Evolutionary conservation across 2,888 invertebrate species (phyloP).

Genomic region (Holacanthella duospinosa): DNA sequence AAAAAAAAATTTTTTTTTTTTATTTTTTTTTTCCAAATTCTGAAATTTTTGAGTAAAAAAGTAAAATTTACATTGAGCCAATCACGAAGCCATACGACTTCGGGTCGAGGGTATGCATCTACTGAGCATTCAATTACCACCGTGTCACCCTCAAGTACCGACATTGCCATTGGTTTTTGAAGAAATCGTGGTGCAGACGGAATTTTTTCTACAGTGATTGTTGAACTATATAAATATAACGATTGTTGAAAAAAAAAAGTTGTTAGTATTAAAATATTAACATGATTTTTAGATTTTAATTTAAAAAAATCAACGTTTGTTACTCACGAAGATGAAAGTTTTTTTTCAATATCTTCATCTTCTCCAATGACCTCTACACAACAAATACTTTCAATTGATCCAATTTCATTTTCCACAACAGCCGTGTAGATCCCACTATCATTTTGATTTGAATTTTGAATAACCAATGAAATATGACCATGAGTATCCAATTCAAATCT

Average conservation of each 20-base stretch:
- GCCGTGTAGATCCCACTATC: conserved; percentile 73
- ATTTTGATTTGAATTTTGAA: neutral
- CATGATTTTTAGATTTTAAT: no score
- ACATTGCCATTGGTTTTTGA: conserved; percentile 67
- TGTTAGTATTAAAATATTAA: neutral
- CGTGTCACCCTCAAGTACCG: conserved; percentile 73
- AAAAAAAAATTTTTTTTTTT: conserved; percentile 7
- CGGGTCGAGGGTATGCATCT: conserved; percentile 76
- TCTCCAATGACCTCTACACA: conserved; percentile 1
- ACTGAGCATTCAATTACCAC: conserved; percentile 80
- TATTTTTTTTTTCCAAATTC: neutral
- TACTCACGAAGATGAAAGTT: neutral
- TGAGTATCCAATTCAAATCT: neutral
- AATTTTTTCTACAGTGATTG: neutral
- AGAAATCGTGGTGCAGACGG: conserved; percentile 58
- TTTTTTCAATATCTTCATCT: neutral
- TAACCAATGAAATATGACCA: conserved; percentile 1
- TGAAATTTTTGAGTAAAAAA: conserved; percentile 5
- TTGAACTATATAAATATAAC: neutral
- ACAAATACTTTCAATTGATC: conserved; percentile 52
- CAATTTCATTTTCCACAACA: conserved; percentile 65
- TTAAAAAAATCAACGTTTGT: neutral
- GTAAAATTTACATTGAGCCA: conserved; percentile 60
- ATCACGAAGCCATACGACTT: conserved; percentile 77
- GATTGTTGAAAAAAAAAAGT: neutral